Percentiles rank a stretch among this genome's conserved stretches.
Evolutionary conservation across 2,888 invertebrate genomes (phyloP).

Genomic region (Dynastes hyllus): DNA sequence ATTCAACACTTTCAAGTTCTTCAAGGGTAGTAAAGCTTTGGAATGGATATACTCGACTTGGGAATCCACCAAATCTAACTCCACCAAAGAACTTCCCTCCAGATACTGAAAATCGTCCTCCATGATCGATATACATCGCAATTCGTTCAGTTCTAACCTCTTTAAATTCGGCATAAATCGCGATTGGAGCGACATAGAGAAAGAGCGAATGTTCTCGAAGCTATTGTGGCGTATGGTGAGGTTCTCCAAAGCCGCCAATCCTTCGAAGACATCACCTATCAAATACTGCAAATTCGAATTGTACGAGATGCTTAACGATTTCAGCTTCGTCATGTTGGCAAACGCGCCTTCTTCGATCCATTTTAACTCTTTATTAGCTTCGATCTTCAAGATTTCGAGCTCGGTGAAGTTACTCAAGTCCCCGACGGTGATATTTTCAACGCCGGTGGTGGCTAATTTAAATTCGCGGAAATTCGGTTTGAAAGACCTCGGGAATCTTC

Average conservation of each 20-base stretch:
- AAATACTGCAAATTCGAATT: conserved; percentile 72
- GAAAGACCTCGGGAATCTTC: conserved; percentile 72
- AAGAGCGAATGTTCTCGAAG: conserved; percentile 70
- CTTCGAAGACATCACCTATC: conserved; percentile 72
- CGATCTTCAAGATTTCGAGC: conserved; percentile 72
- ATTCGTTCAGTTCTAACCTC: conserved; percentile 74
- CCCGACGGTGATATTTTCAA: conserved; percentile 69
- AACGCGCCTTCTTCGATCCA: conserved; percentile 73
- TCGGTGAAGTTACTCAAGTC: conserved; percentile 69
- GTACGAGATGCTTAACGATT: conserved; percentile 74
- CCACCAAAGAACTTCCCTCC: conserved; percentile 70
- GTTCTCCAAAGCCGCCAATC: conserved; percentile 72
- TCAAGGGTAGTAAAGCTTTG: conserved; percentile 72
- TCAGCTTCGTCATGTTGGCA: conserved; percentile 70
- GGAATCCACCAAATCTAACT: conserved; percentile 73
- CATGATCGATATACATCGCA: conserved; percentile 71
- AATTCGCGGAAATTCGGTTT: conserved; percentile 69
- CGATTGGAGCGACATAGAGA: conserved; percentile 71
- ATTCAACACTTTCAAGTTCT: conserved; percentile 70
- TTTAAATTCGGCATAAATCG: conserved; percentile 71
- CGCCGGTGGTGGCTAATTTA: conserved; percentile 73
- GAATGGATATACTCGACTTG: conserved; percentile 74
- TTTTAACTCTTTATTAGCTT: conserved; percentile 74
- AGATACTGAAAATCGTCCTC: conserved; percentile 72
- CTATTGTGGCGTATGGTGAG: conserved; percentile 75